Percentiles rank a stretch among this genome's conserved stretches.
These are phyloP conservation scores for Euwallacea fornicatus DNA, from an alignment of 1,140 invertebrate genomes.

Conservation along the genomic window DNA sequence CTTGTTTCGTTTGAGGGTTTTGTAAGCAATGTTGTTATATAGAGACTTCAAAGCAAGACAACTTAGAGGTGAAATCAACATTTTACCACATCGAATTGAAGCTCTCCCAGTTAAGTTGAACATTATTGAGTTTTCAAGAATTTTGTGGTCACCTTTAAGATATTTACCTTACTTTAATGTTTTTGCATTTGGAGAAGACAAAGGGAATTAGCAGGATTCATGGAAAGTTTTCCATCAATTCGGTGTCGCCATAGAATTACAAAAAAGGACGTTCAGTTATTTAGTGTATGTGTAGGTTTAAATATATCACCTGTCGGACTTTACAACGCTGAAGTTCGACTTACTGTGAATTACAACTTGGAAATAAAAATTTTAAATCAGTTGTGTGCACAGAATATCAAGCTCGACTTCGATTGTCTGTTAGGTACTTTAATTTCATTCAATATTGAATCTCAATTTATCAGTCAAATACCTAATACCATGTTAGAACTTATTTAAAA, in stretches of 20 bases:
- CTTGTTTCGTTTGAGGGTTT: conserved; percentile 3
- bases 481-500: no score
- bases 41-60: not conserved
- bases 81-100: not conserved
- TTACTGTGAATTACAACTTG: not conserved
- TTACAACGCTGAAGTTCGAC: not conserved
- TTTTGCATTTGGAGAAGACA: no score
- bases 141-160: no score
- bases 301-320: not conserved
- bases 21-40: not conserved
- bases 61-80: not conserved
- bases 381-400: no score
- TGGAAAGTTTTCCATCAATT: not conserved
- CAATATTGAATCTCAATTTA: no score
- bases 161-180: no score
- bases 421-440: no score
- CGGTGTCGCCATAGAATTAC: not conserved
- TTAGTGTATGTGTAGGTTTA: not conserved
- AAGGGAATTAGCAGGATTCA: no score
- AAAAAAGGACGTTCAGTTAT: not conserved
- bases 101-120: not conserved
- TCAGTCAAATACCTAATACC: no score
- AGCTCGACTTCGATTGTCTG: no score
- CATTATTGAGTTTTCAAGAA: not conserved
- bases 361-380: not conserved